phyloP scores from a whole-genome alignment of 2,113 vertebrate species.

The Gracilinanus agilis region DNA sequence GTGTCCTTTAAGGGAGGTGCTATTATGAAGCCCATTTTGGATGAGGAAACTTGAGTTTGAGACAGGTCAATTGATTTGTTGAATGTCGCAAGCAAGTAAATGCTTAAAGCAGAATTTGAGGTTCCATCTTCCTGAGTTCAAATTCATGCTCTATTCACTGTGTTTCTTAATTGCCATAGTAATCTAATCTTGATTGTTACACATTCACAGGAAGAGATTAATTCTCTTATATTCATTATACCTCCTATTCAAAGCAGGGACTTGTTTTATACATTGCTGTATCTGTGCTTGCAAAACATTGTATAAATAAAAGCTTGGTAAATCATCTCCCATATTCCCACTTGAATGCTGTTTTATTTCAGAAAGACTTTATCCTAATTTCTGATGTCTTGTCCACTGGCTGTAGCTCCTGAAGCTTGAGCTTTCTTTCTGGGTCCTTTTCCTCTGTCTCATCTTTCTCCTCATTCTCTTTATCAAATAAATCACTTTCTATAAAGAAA shows the following conservation, averaged over 20 bases:
- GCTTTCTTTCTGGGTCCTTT: neutral
- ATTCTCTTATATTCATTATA: constrained; percentile 14
- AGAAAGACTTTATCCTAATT: constrained; percentile 3
- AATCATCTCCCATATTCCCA: constrained; percentile 1
- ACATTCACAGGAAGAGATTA: neutral
- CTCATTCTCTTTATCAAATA: neutral
- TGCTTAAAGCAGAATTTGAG: neutral
- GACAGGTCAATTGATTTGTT: neutral
- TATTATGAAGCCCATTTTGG: neutral
- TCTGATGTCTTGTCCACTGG: neutral
- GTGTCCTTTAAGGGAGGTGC: neutral
- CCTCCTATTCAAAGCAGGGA: constrained; percentile 18
- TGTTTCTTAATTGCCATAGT: neutral
- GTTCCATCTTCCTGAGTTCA: neutral
- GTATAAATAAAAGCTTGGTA: neutral
- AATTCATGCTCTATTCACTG: neutral
- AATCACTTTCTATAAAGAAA: neutral
- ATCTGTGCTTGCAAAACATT: constrained; percentile 15
- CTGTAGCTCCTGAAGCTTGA: neutral
- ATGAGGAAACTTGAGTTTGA: neutral
- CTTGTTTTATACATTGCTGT: neutral
- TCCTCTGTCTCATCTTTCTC: neutral
- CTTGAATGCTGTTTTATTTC: neutral
- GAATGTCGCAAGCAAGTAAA: neutral
- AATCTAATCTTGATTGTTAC: neutral